Base-by-base conservation (phyloP, 2,113 vertebrate species). In the Seriola aureovittata region DNA sequence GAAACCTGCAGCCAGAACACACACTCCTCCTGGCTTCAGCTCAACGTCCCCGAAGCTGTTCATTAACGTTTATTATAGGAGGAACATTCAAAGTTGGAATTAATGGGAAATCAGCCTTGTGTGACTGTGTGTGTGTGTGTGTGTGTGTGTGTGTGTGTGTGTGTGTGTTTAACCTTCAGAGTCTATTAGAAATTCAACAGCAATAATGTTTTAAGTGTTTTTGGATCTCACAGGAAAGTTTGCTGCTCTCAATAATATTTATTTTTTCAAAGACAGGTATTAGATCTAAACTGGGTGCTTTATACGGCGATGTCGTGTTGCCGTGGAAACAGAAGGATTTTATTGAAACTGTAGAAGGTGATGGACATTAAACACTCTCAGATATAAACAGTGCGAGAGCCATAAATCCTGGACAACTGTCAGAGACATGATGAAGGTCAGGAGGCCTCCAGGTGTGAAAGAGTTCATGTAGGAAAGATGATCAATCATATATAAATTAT, bases 11-110 rank as follows among this genome's bases (percentile, higher is more conserved):
- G 69, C 36, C 75, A 68, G 67, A 42, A 11, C 40, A 9, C 10
- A 57, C 68, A 69, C 59, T 50, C 50, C 14, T 25, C 19, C 8
- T 78, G 75, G 81, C 81, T 44, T 21, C 69, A 14, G 0, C 29
- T 68, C 75, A 74, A n/a, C 25, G n/a, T 54, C 67, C 29, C 46
- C 4, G 42, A 60, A 44, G 50, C 23, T 58, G 46, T 69, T 76
- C 19, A 21, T n/a, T 50, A 12, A 12, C 32, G 14, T 34, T 70
- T 64, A 65, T 59, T 34, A 36, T 1, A 13, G 34, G 38, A 55
- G 54, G 32, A 12, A 44, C 57, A 48, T 36, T 29, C 38, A 48
- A 40, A 57, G 55, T 1, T 48, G 2, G 13, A 54, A 50, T 42
- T 1, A 57, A 40, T 25, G 29, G 55, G 21, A 52, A 72, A 44